Percentiles rank a stretch among this genome's conserved stretches.
phyloP scores from a whole-genome alignment of 1,140 invertebrate genomes.

The Kradibia gibbosae region DNA sequence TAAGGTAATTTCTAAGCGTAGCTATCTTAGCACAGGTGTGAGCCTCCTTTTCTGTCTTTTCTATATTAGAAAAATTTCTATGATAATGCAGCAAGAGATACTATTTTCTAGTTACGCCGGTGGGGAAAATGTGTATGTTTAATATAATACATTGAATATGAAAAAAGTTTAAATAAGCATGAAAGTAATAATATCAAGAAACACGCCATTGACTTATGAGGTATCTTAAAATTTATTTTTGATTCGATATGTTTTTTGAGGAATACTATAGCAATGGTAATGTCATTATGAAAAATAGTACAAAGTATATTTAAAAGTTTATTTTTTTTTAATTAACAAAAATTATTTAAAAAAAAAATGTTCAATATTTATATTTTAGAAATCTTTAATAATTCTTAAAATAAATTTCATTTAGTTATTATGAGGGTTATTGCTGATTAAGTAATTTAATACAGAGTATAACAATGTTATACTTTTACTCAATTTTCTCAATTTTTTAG shows the following conservation, averaged over 20 bases:
- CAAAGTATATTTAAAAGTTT: neutral
- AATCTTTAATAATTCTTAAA: no score
- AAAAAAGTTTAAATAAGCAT: conserved; percentile 30
- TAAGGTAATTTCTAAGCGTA: conserved; percentile 34
- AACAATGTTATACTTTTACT: no score
- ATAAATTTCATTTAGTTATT: no score
- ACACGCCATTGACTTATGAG: neutral
- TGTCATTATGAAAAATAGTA: neutral
- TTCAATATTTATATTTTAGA: no score
- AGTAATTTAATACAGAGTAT: no score
- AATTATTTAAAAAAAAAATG: neutral
- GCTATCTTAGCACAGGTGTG: neutral
- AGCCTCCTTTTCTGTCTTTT: neutral
- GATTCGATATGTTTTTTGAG: conserved; percentile 39
- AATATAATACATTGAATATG: conserved; percentile 23
- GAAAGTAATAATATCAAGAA: neutral
- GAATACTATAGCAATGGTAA: neutral
- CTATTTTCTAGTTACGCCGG: neutral
- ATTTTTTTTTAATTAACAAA: neutral
- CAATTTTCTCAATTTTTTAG: no score
- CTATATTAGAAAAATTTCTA: neutral
- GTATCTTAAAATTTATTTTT: neutral
- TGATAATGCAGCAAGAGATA: conserved; percentile 24
- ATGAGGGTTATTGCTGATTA: no score
- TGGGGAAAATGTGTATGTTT: conserved; percentile 29